Evolutionary conservation across 2,888 invertebrate species (phyloP).

Genomic region (Deilephila elpenor): DNA sequence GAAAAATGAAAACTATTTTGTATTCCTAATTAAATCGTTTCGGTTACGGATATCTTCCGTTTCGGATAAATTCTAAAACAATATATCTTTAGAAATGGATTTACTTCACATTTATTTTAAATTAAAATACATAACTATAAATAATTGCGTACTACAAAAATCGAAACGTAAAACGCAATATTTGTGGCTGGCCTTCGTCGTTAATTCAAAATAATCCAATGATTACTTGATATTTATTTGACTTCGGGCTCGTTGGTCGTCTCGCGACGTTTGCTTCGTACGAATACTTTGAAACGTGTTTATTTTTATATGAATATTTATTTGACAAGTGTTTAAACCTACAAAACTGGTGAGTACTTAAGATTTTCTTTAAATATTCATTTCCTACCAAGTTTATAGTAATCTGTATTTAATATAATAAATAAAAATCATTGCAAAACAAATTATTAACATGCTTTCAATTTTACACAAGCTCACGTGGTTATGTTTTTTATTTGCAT

Average conservation of each 20-base stretch:
- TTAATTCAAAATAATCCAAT: constrained; percentile 22
- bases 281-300: constrained; percentile 18
- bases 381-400: neutral
- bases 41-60: neutral
- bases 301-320: constrained; percentile 8
- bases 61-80: neutral
- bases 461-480: constrained; percentile 1
- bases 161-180: neutral
- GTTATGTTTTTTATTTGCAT: constrained; percentile 7
- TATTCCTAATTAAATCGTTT: neutral
- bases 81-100: neutral
- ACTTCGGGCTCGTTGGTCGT: constrained; percentile 16
- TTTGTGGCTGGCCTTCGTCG: constrained; percentile 11
- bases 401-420: neutral
- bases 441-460: neutral
- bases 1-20: neutral
- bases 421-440: neutral
- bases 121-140: neutral
- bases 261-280: constrained; percentile 23
- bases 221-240: constrained; percentile 22
- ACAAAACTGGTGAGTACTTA: constrained; percentile 11
- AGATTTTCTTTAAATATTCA: neutral
- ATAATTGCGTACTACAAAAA: constrained; percentile 13
- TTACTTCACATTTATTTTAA: neutral
- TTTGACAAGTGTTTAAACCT: neutral